These are phyloP conservation scores for Oryzias curvinotus DNA, from an alignment of 2,113 vertebrate species.

Conservation along the genomic window DNA sequence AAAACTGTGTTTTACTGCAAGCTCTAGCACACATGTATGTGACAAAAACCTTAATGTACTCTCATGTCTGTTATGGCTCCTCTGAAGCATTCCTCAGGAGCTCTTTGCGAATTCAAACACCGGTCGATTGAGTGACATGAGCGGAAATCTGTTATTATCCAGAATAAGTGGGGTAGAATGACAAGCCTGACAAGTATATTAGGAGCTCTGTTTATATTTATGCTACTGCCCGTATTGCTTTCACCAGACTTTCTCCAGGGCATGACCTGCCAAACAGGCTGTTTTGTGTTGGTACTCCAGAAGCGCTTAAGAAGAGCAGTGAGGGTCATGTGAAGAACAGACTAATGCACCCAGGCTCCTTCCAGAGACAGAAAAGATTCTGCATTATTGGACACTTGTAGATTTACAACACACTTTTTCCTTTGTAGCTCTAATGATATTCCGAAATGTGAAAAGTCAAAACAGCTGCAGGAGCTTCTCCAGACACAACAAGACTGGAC, in stretches of 20 bases:
- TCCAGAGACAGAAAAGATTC: conserved; percentile 58
- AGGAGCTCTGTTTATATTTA: conserved; percentile 26
- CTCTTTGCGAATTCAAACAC: conserved; percentile 48
- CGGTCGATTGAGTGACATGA: conserved; percentile 66
- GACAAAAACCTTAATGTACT: conserved; percentile 55
- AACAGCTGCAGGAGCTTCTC: neutral
- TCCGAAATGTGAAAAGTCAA: neutral
- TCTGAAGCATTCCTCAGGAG: conserved; percentile 48
- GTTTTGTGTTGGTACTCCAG: conserved; percentile 41
- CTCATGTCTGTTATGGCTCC: conserved; percentile 39
- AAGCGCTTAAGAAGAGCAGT: conserved; percentile 41
- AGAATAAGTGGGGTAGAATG: conserved; percentile 74
- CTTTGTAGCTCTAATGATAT: conserved; percentile 1
- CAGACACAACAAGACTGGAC: neutral
- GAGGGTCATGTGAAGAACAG: conserved; percentile 12
- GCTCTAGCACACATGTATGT: conserved; percentile 28
- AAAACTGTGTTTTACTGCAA: conserved; percentile 23
- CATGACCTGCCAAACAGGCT: conserved; percentile 31
- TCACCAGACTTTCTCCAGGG: conserved; percentile 55
- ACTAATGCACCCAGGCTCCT: conserved; percentile 53
- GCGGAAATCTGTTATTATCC: conserved; percentile 71
- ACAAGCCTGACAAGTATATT: conserved; percentile 49
- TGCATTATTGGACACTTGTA: conserved; percentile 30
- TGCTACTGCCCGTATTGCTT: conserved; percentile 41
- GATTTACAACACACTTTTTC: conserved; percentile 3